Evolutionary conservation across 2,888 invertebrate genomes (phyloP).

Genomic region (Tenthredo scrophulariae): DNA sequence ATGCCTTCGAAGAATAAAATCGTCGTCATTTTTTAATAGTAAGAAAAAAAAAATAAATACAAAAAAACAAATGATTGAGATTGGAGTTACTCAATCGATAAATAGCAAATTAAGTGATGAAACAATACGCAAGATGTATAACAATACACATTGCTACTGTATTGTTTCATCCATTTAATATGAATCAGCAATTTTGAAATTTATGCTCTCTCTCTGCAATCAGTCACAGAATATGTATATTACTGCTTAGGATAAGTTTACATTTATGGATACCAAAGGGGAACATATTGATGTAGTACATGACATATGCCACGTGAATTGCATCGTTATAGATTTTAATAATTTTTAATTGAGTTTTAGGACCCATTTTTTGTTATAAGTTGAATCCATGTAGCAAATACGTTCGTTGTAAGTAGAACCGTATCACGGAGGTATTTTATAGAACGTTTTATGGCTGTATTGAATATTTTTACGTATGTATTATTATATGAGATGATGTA

Average conservation of each 20-base stretch:
- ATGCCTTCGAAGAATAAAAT: neutral
- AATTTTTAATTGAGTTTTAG: neutral
- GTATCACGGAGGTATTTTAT: neutral
- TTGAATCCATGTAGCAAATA: neutral
- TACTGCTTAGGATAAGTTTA: neutral
- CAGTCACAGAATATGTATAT: neutral
- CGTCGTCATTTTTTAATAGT: neutral
- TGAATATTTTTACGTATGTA: slow-evolving; percentile 30
- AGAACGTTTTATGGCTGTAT: neutral
- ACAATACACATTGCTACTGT: neutral
- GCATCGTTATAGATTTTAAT: neutral
- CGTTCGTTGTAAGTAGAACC: neutral
- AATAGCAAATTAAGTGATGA: neutral
- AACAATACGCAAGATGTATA: neutral
- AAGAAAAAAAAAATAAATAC: neutral
- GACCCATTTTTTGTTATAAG: neutral
- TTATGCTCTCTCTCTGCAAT: neutral
- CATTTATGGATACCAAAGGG: neutral
- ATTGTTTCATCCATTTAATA: neutral
- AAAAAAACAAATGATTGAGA: neutral
- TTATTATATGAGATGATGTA: slow-evolving; percentile 16
- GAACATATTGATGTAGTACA: neutral
- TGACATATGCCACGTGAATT: neutral
- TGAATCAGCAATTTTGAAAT: neutral
- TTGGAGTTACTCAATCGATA: neutral